Evolutionary conservation across 2,888 invertebrate genomes (phyloP), one percentile per base, ranked within the genome.

Genomic region (Bruchidius siliquastri): DNA sequence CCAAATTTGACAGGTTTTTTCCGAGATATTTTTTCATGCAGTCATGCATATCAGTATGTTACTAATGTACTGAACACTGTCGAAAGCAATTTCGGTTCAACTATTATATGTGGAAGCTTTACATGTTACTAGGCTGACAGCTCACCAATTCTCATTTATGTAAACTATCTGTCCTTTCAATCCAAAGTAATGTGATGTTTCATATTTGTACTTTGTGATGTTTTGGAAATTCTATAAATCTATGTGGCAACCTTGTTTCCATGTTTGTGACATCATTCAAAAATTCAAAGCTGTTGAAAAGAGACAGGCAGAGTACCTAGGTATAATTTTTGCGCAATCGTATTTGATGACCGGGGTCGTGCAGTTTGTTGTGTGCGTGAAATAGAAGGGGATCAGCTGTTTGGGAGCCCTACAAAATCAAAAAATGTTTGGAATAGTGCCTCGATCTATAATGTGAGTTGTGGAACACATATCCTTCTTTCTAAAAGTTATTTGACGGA

Each of bases 391-490:
- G 30, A 49, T 21, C 66, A 74, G 49, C 69, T 30, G 22, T 66
- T 72, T 67, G 30, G 32, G 72, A 72, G 21, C 32, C 22, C n/a
- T 70, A 69, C 68, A 71, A n/a, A 69, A 22, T 77, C 79, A 76
- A 79, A 84, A 83, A 83, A 85, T 85, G 85, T 84, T 85, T 76
- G 81, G 84, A 76, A 79, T 81, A 70, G 77, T 84, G 78, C 84
- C 85, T 72, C 81, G 82, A 79, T 81, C 82, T 73, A 73, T 84
- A 73, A 80, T 83, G 85, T 85, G 79, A 85, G 85, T 85, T 83
- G 13, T 8, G 1, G 13, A 49, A 3, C 49, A 49, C 13, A 49
- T 49, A 49, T 13, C n/a, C n/a, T n/a, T 49, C 49, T 49, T 4
- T 18, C 49, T 49, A 13, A 18, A 49, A 8, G 18, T 8, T 49